Evolutionary conservation across 2,113 vertebrate species (phyloP).

Genomic region (Crypturellus undulatus): DNA sequence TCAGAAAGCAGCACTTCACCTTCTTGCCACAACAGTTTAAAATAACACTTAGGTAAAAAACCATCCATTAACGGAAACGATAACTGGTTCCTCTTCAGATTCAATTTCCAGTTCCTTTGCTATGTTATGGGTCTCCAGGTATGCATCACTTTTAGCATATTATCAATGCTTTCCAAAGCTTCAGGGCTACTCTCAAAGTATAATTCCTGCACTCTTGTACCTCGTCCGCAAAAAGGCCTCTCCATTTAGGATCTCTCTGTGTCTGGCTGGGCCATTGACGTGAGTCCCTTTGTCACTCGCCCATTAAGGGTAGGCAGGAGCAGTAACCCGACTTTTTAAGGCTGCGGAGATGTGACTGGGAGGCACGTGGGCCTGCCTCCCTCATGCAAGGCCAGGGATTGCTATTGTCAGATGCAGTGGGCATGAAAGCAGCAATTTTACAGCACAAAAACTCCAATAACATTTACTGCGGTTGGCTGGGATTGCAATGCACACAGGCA

Average conservation of each 20-base stretch:
- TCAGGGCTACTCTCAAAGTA: neutral
- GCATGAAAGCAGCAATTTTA: slow-evolving; percentile 92
- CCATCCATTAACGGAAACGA: slow-evolving; percentile 18
- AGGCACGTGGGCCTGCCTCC: slow-evolving; percentile 66
- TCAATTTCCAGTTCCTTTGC: neutral
- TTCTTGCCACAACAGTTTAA: neutral
- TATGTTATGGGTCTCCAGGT: neutral
- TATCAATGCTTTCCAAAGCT: neutral
- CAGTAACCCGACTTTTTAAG: slow-evolving; percentile 63
- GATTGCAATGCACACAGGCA: slow-evolving; percentile 80
- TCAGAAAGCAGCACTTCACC: neutral
- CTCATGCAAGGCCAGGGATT: slow-evolving; percentile 76
- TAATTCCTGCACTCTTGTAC: slow-evolving; percentile 5
- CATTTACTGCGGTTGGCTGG: slow-evolving; percentile 82
- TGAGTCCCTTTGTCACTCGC: slow-evolving; percentile 65
- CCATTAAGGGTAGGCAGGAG: slow-evolving; percentile 65
- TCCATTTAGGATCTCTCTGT: slow-evolving; percentile 36
- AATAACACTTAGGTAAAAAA: neutral
- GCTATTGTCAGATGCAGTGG: slow-evolving; percentile 85
- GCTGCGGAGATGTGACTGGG: slow-evolving; percentile 72
- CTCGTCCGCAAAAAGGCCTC: neutral
- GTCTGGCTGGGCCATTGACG: slow-evolving; percentile 29
- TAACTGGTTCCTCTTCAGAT: neutral
- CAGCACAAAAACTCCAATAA: slow-evolving; percentile 88
- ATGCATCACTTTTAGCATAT: slow-evolving; percentile 9